A percentile compares a stretch with the other conserved stretches of the same genome.
Conservation (phyloP, 2,888 invertebrate genomes). For the Hipparchia sbordonii region DNA sequence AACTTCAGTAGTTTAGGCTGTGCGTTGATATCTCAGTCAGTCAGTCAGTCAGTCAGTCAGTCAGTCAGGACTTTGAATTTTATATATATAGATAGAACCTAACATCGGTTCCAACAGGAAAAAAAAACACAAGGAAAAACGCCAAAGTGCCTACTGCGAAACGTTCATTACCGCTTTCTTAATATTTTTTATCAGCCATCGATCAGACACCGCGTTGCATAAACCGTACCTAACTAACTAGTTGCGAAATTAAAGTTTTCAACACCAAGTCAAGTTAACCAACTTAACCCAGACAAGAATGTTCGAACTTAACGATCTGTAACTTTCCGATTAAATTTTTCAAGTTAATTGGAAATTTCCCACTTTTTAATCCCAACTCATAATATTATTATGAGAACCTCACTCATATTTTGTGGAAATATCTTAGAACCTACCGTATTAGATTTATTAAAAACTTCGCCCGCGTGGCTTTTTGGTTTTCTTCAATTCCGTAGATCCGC, state of each 20-base stretch:
- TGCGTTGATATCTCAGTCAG: too few species aligned
- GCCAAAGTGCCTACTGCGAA: slow-evolving; percentile 1
- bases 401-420: too few species aligned
- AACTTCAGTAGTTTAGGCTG: too few species aligned
- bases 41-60: too few species aligned
- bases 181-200: slow-evolving; percentile 25
- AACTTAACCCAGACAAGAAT: slow-evolving; percentile 23
- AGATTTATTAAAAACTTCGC: too few species aligned
- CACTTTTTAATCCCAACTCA: too few species aligned
- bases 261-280: slow-evolving; percentile 23
- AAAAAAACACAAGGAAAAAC: slow-evolving; percentile 14
- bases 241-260: slow-evolving; percentile 29
- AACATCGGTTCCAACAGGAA: neutral
- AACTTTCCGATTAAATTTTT: neutral
- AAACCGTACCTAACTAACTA: slow-evolving; percentile 20
- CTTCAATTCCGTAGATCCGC: too few species aligned
- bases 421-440: too few species aligned
- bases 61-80: too few species aligned
- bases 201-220: slow-evolving; percentile 22
- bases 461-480: too few species aligned
- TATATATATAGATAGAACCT: too few species aligned
- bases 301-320: neutral
- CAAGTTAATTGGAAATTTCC: neutral
- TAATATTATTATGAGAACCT: too few species aligned
- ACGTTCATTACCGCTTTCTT: slow-evolving; percentile 23